Evolutionary conservation across 2,888 invertebrate genomes (phyloP).

Genomic region (Lasioglossum zephyrum): DNA sequence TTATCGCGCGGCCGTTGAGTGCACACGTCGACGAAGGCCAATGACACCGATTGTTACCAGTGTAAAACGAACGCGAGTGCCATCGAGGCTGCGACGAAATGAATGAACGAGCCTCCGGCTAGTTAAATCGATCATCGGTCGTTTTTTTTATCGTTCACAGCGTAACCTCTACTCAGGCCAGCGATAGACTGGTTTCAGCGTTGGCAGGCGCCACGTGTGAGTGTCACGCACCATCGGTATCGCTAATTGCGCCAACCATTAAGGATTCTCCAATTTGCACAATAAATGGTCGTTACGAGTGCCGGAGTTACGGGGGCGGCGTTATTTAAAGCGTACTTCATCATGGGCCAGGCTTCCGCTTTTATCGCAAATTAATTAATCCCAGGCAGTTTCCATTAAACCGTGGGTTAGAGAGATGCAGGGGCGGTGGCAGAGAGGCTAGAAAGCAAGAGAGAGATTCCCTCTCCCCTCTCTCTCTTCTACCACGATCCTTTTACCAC

Average conservation of each 20-base stretch:
- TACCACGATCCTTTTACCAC: constrained; percentile 2
- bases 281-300: constrained; percentile 71
- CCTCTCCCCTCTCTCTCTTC: neutral
- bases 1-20: constrained; percentile 50
- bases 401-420: neutral
- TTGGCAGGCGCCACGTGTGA: constrained; percentile 49
- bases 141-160: constrained; percentile 10
- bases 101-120: constrained; percentile 34
- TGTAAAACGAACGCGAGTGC: constrained; percentile 29
- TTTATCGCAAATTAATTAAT: constrained; percentile 67
- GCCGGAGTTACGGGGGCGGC: constrained; percentile 41
- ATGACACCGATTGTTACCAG: constrained; percentile 51
- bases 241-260: constrained; percentile 73
- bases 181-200: constrained; percentile 21
- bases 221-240: constrained; percentile 68
- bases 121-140: constrained; percentile 64
- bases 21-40: constrained; percentile 31
- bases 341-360: constrained; percentile 53
- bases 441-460: neutral
- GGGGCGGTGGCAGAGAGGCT: neutral
- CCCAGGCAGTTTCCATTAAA: constrained; percentile 56
- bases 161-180: constrained; percentile 16
- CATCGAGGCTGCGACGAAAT: constrained; percentile 22
- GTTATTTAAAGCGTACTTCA: constrained; percentile 71
- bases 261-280: constrained; percentile 74